Percentiles rank a stretch among this genome's conserved stretches.
Conservation (phyloP, 2,113 vertebrate genomes). For the Isurus oxyrinchus region DNA sequence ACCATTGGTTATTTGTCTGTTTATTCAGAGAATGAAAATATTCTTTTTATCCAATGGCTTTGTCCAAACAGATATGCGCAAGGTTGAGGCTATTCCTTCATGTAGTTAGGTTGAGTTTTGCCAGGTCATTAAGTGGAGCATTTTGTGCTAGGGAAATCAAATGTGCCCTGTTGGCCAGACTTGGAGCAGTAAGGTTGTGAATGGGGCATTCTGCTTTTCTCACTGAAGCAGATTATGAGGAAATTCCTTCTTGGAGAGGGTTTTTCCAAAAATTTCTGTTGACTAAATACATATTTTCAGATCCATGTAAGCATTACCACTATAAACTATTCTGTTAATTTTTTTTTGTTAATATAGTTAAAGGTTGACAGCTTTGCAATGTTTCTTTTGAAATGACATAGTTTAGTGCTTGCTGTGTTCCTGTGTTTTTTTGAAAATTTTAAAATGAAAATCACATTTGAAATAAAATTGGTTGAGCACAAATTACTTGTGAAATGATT, state of each 20-base stretch:
- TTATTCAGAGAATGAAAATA: background rate
- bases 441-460: background rate
- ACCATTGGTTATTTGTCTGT: background rate
- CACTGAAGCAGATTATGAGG: background rate
- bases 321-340: slow-evolving; percentile 9
- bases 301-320: background rate
- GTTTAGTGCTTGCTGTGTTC: background rate
- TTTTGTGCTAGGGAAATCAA: background rate
- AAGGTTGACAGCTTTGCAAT: background rate
- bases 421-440: background rate
- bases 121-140: no score
- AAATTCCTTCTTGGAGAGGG: background rate
- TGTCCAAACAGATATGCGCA: background rate
- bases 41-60: no score
- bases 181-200: background rate
- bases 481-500: background rate
- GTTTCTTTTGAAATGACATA: background rate
- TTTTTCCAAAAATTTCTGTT: background rate
- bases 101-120: background rate
- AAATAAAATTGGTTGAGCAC: slow-evolving; percentile 24
- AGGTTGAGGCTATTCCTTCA: background rate
- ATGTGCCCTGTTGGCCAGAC: background rate
- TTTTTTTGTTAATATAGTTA: background rate
- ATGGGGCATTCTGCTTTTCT: background rate
- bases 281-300: background rate